Base-by-base conservation (phyloP, 2,888 invertebrate genomes). In the Tyria jacobaeae region DNA sequence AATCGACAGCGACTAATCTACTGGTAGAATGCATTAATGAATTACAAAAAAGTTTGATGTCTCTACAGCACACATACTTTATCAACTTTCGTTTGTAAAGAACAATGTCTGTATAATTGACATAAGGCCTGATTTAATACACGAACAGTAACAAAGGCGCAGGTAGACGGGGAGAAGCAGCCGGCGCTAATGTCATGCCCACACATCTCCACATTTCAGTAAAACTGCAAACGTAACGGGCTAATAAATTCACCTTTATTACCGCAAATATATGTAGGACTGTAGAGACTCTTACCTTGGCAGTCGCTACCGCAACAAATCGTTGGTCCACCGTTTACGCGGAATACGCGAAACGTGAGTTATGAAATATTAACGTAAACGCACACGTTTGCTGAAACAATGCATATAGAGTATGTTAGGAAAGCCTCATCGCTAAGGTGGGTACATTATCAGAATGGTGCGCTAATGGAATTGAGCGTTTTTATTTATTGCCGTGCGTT, bases 231-330 rank as follows among this genome's bases (percentile, higher is more conserved):
- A 92, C 89, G 87, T 91, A 92, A 91, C 89, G 73, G 88, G 81
- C 84, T 83, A 88, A 92, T 93, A 93, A 92, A 92, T 92, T 92
- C 85, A 90, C 87, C 88, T 93, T 93, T 93, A 92, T 92, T 89
- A 87, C 92, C 87, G 75, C 85, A 89, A 91, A 89, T 90, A 86
- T 88, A 89, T 82, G 87, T 88, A 88, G 59, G 51, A 60, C 34
- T 60, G 54, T 55, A 60, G 24, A 52, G 80, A 58, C 72, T 80
- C 73, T 81, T 86, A 87, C 87, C 86, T 86, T 82, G 81, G 84
- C 83, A 87, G 87, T 87, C 87, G 80, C 84, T 85, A 85, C 86
- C 85, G 89, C 87, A 90, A 87, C 91, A 88, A 90, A 89, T 91
- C 87, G 87, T 80, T 81, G 80, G 83, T 79, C 80, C 80, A 70